Percentiles rank a stretch among this genome's conserved stretches.
These are phyloP conservation scores for Eilema sororculum DNA, from an alignment of 2,888 invertebrate genomes.

Conservation along the genomic window DNA sequence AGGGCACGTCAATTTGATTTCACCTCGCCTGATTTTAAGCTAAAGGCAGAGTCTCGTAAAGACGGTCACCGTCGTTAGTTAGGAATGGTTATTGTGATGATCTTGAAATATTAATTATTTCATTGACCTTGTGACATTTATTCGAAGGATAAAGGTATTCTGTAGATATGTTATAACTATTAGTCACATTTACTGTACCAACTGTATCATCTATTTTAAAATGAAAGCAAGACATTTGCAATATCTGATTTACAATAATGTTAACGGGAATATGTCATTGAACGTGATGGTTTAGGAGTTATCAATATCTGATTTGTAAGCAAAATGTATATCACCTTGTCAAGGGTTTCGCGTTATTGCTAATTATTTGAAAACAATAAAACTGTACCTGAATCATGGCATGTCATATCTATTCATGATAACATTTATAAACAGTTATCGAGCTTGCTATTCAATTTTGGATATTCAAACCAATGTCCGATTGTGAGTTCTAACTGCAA, in stretches of 20 bases:
- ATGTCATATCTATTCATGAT: neutral
- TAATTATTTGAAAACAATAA: too few species aligned
- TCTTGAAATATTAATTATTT: neutral
- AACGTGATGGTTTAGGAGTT: too few species aligned
- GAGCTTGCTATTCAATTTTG: neutral
- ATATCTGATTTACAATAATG: too few species aligned
- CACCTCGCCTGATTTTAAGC: too few species aligned
- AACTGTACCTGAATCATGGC: too few species aligned
- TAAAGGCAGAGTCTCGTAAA: too few species aligned
- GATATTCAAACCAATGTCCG: neutral
- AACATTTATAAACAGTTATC: neutral
- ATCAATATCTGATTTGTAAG: too few species aligned
- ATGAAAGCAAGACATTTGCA: neutral
- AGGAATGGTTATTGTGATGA: neutral
- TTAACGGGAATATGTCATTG: too few species aligned
- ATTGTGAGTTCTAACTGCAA: constrained; percentile 10
- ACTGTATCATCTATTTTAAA: neutral
- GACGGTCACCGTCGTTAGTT: too few species aligned
- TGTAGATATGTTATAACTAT: neutral
- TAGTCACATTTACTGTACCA: neutral
- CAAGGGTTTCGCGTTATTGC: too few species aligned
- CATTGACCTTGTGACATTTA: neutral
- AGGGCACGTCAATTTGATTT: too few species aligned
- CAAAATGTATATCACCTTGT: too few species aligned
- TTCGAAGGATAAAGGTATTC: neutral